Evolutionary conservation across 1,140 invertebrate genomes (phyloP), one percentile per base, ranked within the genome.

Genomic region (Hirudo medicinalis): DNA sequence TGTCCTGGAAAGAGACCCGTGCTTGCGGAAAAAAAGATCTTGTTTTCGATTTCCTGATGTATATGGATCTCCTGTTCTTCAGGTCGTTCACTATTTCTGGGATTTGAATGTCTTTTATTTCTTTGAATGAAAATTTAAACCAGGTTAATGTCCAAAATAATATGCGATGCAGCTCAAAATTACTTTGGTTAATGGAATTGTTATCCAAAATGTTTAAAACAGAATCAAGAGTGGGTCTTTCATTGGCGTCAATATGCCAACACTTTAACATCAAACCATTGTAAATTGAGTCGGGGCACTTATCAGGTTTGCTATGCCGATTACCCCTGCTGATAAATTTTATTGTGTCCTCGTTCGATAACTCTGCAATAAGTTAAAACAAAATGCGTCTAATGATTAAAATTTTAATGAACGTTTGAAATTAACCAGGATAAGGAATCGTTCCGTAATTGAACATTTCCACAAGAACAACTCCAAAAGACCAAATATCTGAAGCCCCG

Each of bases 351-450:
- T 63, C 57, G 20, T 63, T 63, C 57, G 57, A 63, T 63, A 63
- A n/a, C 19, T 32, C 57, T 63, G 22, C 11, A 57, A 63, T 2
- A 32, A 25, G 57, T 32, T 49, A 49, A 49, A 49, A 49, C 43
- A 49, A 63, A 63, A 25, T 63, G 22, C 13, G 19, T 11, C 57
- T n/a, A 13, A 25, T 11, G 13, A 25, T 19, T 25, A 63, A 60
- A 63, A 63, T 63, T 8, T 8, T 13, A 63, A 63, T 63, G 19
- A 32, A 25, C 8, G 0, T 6, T 63, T 32, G 19, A 63, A 63
- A 63, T 63, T 70, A n/a, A 70, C 69, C 69, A 53, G n/a, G 19
- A 70, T 70, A 70, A 19, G 69, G 69, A 19, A 70, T 40, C 8
- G 40, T 25, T 49, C 69, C 69, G 15, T 17, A 49, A 53, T 4